A percentile compares a stretch with the other conserved stretches of the same genome.
Evolutionary conservation across 2,888 invertebrate genomes (phyloP).

Genomic region (Polydrusus pterygomalis): DNA sequence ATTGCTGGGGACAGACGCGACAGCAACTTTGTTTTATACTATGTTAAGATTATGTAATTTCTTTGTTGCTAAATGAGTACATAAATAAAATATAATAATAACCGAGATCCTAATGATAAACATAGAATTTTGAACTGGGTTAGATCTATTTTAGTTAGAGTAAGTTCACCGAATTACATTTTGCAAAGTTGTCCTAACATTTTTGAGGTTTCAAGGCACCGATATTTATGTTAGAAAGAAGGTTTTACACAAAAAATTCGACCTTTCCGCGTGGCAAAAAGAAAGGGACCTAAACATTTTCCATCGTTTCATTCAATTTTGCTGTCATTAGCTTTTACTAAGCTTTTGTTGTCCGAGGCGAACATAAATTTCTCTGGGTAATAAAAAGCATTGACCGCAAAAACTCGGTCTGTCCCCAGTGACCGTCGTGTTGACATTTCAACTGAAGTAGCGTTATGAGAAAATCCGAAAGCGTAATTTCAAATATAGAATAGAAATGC

Average conservation of each 20-base stretch:
- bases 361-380: slow-evolving; percentile 55
- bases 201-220: no score
- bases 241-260: slow-evolving; percentile 23
- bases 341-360: slow-evolving; percentile 50
- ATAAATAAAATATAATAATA: no score
- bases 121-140: no score
- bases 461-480: slow-evolving; percentile 58
- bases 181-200: no score
- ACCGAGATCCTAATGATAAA: no score
- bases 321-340: slow-evolving; percentile 50
- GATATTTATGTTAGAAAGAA: no score
- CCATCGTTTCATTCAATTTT: slow-evolving; percentile 53
- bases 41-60: no score
- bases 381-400: slow-evolving; percentile 55
- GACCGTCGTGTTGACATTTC: slow-evolving; percentile 57
- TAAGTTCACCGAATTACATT: no score
- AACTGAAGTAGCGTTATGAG: slow-evolving; percentile 54
- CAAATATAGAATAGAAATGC: slow-evolving; percentile 59
- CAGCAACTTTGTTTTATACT: no score
- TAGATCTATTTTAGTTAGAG: no score
- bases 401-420: slow-evolving; percentile 51
- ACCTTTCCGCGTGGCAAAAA: slow-evolving; percentile 15
- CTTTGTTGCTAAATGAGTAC: no score
- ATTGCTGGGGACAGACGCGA: no score
- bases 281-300: slow-evolving; percentile 37